These are phyloP conservation scores for Isurus oxyrinchus DNA, from an alignment of 2,113 vertebrate genomes.

Conservation along the genomic window DNA sequence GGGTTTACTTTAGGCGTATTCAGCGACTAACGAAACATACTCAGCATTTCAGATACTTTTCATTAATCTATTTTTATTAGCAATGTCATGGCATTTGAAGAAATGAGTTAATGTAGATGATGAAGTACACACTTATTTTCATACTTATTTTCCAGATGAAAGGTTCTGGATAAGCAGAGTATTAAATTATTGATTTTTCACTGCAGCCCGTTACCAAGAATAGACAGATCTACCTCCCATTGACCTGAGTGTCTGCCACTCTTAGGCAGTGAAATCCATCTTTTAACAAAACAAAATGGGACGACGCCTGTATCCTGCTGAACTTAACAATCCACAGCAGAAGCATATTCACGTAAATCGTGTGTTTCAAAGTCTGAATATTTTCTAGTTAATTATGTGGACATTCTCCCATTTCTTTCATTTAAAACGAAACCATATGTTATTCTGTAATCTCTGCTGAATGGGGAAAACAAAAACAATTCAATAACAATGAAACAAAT, in stretches of 20 bases:
- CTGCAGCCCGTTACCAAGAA: neutral
- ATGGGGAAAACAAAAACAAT: neutral
- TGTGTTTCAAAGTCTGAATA: neutral
- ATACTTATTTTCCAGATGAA: conserved; percentile 21
- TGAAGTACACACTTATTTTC: conserved; percentile 8
- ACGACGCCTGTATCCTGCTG: neutral
- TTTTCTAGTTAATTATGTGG: neutral
- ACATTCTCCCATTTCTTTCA: neutral
- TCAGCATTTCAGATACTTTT: conserved; percentile 29
- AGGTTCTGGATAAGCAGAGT: conserved; percentile 28
- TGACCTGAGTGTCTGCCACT: neutral
- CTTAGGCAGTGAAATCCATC: neutral
- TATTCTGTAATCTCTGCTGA: neutral
- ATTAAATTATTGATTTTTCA: conserved; percentile 36
- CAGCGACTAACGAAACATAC: neutral
- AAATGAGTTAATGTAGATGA: conserved; percentile 24
- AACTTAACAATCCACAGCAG: neutral
- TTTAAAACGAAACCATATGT: neutral
- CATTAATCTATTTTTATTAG: neutral
- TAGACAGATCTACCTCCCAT: conserved; percentile 15
- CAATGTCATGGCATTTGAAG: conserved; percentile 5
- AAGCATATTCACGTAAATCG: neutral
- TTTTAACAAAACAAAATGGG: conserved; percentile 24
- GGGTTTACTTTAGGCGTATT: neutral
- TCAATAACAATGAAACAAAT: neutral